phyloP scores from a whole-genome alignment of 2,113 vertebrate genomes.

The Spizaetus ornatus region DNA sequence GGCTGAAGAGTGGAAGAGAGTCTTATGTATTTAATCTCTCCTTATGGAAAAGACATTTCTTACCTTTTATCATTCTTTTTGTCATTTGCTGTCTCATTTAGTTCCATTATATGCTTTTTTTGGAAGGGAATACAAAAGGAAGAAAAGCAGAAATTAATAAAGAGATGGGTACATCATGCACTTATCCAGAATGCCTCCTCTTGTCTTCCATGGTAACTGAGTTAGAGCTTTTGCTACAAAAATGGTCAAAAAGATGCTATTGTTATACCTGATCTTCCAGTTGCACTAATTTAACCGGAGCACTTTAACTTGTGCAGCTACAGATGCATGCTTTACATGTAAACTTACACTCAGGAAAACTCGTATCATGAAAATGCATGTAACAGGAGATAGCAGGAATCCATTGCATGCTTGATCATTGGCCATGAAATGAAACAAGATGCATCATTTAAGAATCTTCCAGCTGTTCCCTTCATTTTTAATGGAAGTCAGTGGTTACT shows the following conservation, averaged over 20 bases:
- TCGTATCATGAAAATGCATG: background rate
- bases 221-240: background rate
- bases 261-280: background rate
- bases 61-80: background rate
- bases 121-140: background rate
- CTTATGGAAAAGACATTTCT: background rate
- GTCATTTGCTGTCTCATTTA: background rate
- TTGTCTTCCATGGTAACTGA: background rate
- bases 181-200: background rate
- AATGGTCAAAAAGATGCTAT: background rate
- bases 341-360: background rate
- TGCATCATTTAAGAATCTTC: background rate
- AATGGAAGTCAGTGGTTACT: background rate
- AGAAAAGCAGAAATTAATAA: background rate
- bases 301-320: background rate
- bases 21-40: background rate
- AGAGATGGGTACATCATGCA: background rate
- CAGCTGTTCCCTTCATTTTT: background rate
- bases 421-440: background rate
- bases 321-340: background rate
- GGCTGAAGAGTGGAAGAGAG: background rate
- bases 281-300: background rate
- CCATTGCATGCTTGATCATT: accelerated
- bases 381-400: background rate
- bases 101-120: background rate